phyloP scores from a whole-genome alignment of 2,797 vertebrate genomes.

The Malurus leucopterus region DNA sequence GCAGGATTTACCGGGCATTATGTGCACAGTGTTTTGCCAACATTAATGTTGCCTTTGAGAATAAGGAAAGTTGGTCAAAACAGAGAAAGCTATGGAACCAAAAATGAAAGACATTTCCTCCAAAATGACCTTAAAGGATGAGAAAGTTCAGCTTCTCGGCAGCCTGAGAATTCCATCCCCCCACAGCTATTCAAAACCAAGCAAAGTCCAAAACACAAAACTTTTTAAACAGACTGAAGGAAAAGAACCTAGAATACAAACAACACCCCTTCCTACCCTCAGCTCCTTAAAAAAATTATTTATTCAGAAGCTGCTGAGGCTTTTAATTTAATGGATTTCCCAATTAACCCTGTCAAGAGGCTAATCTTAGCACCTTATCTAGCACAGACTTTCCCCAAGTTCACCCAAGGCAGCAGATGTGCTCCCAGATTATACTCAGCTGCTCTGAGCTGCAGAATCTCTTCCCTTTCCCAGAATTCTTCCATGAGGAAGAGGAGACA shows the following conservation, averaged over 20 bases:
- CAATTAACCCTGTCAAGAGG: background rate
- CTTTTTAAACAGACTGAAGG: background rate
- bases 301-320: background rate
- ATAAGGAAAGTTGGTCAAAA: background rate
- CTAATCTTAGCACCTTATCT: background rate
- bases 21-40: background rate
- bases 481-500: background rate
- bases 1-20: background rate
- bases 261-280: background rate
- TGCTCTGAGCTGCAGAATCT: background rate
- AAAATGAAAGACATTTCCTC: constrained; percentile 69
- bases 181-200: background rate
- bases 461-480: background rate
- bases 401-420: background rate
- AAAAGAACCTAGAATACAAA: background rate
- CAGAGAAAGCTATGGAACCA: constrained; percentile 7
- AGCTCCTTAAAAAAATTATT: background rate
- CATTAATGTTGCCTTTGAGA: background rate
- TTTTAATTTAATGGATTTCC: background rate
- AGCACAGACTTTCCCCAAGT: background rate
- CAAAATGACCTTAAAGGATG: constrained; percentile 40
- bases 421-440: background rate
- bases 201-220: background rate
- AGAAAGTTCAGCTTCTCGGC: constrained; percentile 54
- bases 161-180: constrained; percentile 10